A percentile compares a stretch with the other conserved stretches of the same genome.
phyloP scores from a whole-genome alignment of 2,888 invertebrate genomes.

The Heteromurus nitidus region DNA sequence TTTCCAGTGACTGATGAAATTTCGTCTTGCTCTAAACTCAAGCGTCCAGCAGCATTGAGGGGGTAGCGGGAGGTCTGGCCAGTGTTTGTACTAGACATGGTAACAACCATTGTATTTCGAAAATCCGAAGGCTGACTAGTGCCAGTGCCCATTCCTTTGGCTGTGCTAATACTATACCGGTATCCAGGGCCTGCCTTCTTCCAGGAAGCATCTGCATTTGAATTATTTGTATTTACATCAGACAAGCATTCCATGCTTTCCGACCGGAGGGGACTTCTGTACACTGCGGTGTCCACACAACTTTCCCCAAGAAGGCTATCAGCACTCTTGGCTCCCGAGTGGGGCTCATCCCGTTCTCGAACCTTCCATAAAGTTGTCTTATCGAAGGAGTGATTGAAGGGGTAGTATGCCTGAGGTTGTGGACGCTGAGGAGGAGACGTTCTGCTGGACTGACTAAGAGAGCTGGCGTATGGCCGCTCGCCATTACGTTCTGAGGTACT shows the following conservation, averaged over 20 bases:
- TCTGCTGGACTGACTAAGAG: conserved; percentile 77
- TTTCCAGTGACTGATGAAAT: conserved; percentile 35
- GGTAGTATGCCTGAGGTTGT: conserved; percentile 73
- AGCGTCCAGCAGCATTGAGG: background rate
- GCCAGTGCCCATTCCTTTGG: conserved; percentile 71
- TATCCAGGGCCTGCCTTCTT: conserved; percentile 71
- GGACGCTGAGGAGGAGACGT: conserved; percentile 69
- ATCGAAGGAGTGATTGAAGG: conserved; percentile 73
- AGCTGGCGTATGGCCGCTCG: conserved; percentile 74
- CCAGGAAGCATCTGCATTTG: conserved; percentile 52
- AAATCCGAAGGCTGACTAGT: conserved; percentile 61
- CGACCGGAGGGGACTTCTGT: conserved; percentile 67
- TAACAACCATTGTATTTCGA: conserved; percentile 68
- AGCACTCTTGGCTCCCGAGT: conserved; percentile 72
- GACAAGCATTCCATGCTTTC: conserved; percentile 73
- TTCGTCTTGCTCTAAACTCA: background rate
- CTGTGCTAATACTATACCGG: conserved; percentile 72
- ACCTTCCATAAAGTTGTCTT: conserved; percentile 67
- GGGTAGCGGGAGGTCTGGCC: conserved; percentile 43
- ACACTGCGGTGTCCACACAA: conserved; percentile 50
- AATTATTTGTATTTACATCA: conserved; percentile 41
- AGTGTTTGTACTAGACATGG: conserved; percentile 67
- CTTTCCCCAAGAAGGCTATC: conserved; percentile 70
- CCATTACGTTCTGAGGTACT: conserved; percentile 74
- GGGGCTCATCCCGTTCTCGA: conserved; percentile 69